Evolutionary conservation across 2,888 invertebrate genomes (phyloP), one percentile per base, ranked within the genome.

Genomic region (Ischnura elegans): DNA sequence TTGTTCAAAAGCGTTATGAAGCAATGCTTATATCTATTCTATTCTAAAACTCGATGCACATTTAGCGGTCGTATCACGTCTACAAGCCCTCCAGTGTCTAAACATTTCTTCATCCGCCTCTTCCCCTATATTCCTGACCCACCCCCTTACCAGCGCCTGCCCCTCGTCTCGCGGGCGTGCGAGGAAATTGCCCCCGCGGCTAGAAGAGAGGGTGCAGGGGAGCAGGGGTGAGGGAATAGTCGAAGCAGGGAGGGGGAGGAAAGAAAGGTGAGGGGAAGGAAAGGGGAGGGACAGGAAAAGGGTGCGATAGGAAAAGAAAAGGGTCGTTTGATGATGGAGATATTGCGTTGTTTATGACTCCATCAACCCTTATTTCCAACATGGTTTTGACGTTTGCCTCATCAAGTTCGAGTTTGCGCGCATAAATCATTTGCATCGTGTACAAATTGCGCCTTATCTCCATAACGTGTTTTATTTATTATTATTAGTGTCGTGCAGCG

Each of bases 311-410:
- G 29, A 84, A 84, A 84, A 51, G 51, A 51, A 51, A 51, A 46
- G 86, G 86, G 86, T 46, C 76, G 76, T 76, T 76, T 76, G 46
- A 86, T 46, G 86, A 86, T 43, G 86, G 86, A 21, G 86, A 86
- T 86, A 86, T 45, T 46, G 86, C 25, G 46, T 86, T 86, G 46
- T 86, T 86, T 86, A 86, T 86, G 86, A 46, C 86, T 86, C 46
- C 43, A 86, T 86, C 86, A 46, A 86, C n/a, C 45, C 86, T 86
- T 86, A 86, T 86, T 86, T 86, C 46, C 86, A 45, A 86, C 43
- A 46, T 46, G 86, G 46, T 46, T 45, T 86, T 46, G 43, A 86
- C 43, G 25, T 21, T 46, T 45, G 45, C 86, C 46, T 86, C 46
- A 46, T 46, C 45, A 86, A 46, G 86, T 86, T 86, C 46, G 86